Evolutionary conservation across 2,113 vertebrate species (phyloP).

Genomic region (Melanerpes formicivorus): DNA sequence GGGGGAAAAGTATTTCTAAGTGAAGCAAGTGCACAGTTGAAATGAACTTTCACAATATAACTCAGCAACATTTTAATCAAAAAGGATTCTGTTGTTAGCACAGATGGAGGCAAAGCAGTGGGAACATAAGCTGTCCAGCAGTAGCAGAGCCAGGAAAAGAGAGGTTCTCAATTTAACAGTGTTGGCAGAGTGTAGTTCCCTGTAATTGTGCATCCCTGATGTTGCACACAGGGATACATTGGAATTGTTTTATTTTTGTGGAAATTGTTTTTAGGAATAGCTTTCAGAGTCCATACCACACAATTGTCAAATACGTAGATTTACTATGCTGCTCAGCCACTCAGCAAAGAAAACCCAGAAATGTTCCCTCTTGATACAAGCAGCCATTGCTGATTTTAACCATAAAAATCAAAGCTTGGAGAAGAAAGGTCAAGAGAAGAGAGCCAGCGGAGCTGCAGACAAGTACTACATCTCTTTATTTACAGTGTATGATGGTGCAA

Average conservation of each 20-base stretch:
- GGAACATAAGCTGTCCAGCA: conserved; percentile 41
- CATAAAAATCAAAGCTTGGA: background rate
- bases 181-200: conserved; percentile 9
- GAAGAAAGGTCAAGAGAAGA: background rate
- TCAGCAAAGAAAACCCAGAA: background rate
- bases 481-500: background rate
- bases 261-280: background rate
- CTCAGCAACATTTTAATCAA: conserved; percentile 46
- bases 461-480: background rate
- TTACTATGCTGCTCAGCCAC: background rate
- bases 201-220: conserved; percentile 27
- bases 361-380: background rate
- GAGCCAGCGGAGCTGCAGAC: background rate
- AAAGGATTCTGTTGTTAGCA: conserved; percentile 61
- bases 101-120: conserved; percentile 49
- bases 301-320: background rate
- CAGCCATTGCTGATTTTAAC: background rate
- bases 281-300: background rate
- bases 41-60: conserved; percentile 15
- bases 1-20: background rate
- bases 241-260: conserved; percentile 21
- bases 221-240: background rate
- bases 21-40: background rate
- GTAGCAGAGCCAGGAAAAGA: conserved; percentile 25
- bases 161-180: conserved; percentile 33